phyloP scores from a whole-genome alignment of 35 echinoderm and acorn worm genomes.

The Strongylocentrotus purpuratus region DNA sequence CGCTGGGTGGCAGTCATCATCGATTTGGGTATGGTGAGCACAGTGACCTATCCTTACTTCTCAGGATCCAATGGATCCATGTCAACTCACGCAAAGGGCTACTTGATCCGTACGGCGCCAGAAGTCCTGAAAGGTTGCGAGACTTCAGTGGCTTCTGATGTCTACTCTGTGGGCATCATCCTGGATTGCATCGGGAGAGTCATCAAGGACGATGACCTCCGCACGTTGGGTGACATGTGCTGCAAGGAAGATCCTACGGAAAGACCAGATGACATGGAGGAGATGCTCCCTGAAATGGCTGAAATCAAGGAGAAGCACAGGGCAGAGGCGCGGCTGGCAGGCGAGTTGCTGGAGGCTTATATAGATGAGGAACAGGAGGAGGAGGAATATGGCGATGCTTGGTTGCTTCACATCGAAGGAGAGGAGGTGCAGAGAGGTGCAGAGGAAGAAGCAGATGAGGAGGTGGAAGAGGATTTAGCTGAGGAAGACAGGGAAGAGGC shows the following conservation, averaged over 20 bases:
- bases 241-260: neutral
- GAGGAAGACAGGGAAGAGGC: neutral
- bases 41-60: neutral
- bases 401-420: neutral
- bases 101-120: neutral
- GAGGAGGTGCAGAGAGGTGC: neutral
- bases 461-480: neutral
- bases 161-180: conserved; percentile 13
- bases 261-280: neutral
- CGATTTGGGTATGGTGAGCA: conserved; percentile 11
- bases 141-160: neutral
- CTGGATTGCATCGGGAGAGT: neutral
- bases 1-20: conserved; percentile 30
- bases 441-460: neutral
- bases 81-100: neutral
- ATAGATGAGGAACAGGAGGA: neutral
- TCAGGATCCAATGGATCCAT: neutral
- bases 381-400: neutral
- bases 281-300: neutral
- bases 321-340: neutral
- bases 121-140: neutral
- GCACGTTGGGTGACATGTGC: neutral
- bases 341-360: neutral
- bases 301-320: neutral
- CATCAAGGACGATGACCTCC: neutral